Percentiles rank a stretch among this genome's conserved stretches.
phyloP scores from a whole-genome alignment of 1,140 invertebrate species.

The Drosophila pseudoobscura region DNA sequence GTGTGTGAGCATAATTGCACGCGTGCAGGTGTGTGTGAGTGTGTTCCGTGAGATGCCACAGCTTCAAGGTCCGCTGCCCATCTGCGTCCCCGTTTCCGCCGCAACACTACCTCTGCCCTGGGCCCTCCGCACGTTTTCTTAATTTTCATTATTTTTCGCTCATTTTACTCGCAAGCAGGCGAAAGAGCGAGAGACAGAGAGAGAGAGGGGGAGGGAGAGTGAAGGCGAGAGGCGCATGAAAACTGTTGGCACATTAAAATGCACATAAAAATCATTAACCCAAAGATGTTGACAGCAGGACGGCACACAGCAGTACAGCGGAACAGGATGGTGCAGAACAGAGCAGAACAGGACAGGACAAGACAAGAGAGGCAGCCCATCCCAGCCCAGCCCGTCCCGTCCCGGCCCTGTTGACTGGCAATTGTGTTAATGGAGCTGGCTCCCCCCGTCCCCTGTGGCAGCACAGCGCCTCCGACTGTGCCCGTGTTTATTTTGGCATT shows the following conservation, averaged over 20 bases:
- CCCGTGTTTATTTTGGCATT: constrained; percentile 51
- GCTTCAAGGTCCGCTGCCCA: constrained; percentile 16
- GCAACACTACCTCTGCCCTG: not conserved
- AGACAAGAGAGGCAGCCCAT: constrained; percentile 15
- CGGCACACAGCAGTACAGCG: not conserved
- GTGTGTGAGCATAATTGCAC: constrained; percentile 18
- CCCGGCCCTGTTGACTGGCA: constrained; percentile 6
- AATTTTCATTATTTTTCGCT: constrained; percentile 50
- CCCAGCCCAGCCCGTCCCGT: not conserved
- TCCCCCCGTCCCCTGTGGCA: not conserved
- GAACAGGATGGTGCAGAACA: not conserved
- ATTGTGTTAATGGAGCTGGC: constrained; percentile 49
- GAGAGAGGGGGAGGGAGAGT: too few species aligned
- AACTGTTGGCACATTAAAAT: constrained; percentile 60
- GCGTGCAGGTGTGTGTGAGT: constrained; percentile 17
- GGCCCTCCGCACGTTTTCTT: not conserved
- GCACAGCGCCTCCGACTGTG: not conserved
- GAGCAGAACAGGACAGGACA: not conserved
- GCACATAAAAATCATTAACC: constrained; percentile 64
- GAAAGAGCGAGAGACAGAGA: not conserved
- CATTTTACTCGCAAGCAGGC: constrained; percentile 33
- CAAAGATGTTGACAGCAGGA: constrained; percentile 44
- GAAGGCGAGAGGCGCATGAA: constrained; percentile 1
- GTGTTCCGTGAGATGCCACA: constrained; percentile 31
- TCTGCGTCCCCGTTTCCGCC: too few species aligned